These are phyloP conservation scores for Xanthorhoe spadicearia DNA, from an alignment of 2,888 invertebrate species.

Conservation along the genomic window DNA sequence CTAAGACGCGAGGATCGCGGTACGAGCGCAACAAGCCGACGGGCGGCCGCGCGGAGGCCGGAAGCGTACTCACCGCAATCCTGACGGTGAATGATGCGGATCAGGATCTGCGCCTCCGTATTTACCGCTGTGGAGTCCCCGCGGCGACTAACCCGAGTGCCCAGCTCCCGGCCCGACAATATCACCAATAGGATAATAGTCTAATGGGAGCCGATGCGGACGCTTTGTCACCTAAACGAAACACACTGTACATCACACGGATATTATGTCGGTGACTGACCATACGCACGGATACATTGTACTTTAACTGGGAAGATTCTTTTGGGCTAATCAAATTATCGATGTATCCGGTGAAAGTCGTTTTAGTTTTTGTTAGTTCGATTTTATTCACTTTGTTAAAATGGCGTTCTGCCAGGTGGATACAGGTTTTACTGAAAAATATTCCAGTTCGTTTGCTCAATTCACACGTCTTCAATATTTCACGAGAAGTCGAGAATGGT, in stretches of 20 bases:
- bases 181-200: slow-evolving; percentile 82
- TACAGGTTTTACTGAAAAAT: slow-evolving; percentile 53
- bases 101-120: slow-evolving; percentile 82
- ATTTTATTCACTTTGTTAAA: slow-evolving; percentile 51
- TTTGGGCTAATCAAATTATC: slow-evolving; percentile 77
- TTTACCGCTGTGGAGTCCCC: slow-evolving; percentile 82
- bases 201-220: slow-evolving; percentile 75
- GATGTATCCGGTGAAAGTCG: slow-evolving; percentile 79
- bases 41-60: slow-evolving; percentile 30
- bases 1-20: slow-evolving; percentile 35
- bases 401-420: slow-evolving; percentile 51
- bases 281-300: slow-evolving; percentile 75
- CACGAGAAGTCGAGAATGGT: slow-evolving; percentile 64
- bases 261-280: slow-evolving; percentile 65
- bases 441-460: slow-evolving; percentile 59
- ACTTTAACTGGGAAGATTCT: slow-evolving; percentile 64
- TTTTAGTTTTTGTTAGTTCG: slow-evolving; percentile 47
- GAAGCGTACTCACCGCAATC: slow-evolving; percentile 78
- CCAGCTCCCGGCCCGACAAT: slow-evolving; percentile 78
- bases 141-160: slow-evolving; percentile 78
- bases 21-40: slow-evolving; percentile 20
- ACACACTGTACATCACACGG: slow-evolving; percentile 74
- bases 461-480: slow-evolving; percentile 66
- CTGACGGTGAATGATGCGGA: slow-evolving; percentile 82
- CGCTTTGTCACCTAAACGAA: slow-evolving; percentile 81